These are phyloP conservation scores for Anoura caudifer DNA, from an alignment of 2,113 vertebrate species.

Conservation along the genomic window DNA sequence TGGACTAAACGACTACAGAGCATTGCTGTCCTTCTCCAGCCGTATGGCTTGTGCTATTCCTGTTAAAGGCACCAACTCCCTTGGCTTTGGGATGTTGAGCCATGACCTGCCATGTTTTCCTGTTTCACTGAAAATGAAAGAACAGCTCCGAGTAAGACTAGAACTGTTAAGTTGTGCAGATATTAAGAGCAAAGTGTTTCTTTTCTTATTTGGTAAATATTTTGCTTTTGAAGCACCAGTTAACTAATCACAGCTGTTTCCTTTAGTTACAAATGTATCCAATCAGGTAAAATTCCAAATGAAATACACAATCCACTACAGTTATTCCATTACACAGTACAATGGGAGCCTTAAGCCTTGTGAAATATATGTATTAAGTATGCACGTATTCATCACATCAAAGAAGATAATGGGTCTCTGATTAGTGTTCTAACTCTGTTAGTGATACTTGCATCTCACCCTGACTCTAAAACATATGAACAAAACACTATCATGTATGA, in stretches of 20 bases:
- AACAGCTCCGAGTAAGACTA: conserved; percentile 40
- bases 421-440: conserved; percentile 58
- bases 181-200: conserved; percentile 33
- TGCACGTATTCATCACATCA: conserved; percentile 69
- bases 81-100: not conserved
- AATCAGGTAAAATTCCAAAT: conserved; percentile 70
- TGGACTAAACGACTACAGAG: not conserved
- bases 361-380: conserved; percentile 53
- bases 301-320: conserved; percentile 29
- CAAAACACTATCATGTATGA: not conserved
- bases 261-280: conserved; percentile 60
- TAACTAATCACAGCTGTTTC: conserved; percentile 70
- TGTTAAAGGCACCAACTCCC: not conserved
- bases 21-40: not conserved
- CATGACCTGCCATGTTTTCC: conserved; percentile 32
- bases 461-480: not conserved
- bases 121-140: conserved; percentile 29
- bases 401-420: conserved; percentile 58
- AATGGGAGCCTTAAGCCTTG: not conserved
- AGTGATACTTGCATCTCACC: conserved; percentile 18
- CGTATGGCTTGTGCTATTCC: not conserved
- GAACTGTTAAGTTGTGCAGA: conserved; percentile 27
- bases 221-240: conserved; percentile 62
- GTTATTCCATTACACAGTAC: conserved; percentile 50
- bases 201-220: conserved; percentile 74